These are phyloP conservation scores for Uloborus plumipes DNA, from an alignment of 2,888 invertebrate genomes.

Conservation along the genomic window DNA sequence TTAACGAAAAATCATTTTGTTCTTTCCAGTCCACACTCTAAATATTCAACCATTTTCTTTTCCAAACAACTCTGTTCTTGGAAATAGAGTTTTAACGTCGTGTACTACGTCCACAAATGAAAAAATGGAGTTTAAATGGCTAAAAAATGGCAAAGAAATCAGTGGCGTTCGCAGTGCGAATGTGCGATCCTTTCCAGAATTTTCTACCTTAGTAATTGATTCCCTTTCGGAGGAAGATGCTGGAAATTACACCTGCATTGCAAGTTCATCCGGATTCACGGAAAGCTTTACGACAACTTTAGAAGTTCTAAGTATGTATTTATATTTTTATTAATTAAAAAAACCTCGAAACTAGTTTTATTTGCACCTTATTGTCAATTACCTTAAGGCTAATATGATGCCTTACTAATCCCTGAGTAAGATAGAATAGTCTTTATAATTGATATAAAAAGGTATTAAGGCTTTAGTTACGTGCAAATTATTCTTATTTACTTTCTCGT, in stretches of 20 bases:
- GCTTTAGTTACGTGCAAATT: too few species aligned
- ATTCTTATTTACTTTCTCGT: too few species aligned
- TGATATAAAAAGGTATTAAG: too few species aligned
- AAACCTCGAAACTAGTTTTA: too few species aligned
- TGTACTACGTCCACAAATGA: conserved; percentile 41
- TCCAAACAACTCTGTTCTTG: conserved; percentile 31
- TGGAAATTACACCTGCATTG: conserved; percentile 64
- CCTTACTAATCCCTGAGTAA: too few species aligned
- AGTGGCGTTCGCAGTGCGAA: conserved; percentile 1
- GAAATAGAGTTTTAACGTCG: conserved; percentile 37
- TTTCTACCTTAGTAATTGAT: conserved; percentile 50
- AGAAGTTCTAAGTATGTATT: conserved; percentile 50
- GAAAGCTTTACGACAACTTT: conserved; percentile 34
- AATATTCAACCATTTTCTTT: conserved; percentile 59
- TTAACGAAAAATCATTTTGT: not conserved
- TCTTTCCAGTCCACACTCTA: not conserved
- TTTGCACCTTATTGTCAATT: too few species aligned
- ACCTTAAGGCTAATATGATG: too few species aligned
- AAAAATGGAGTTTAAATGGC: conserved; percentile 47
- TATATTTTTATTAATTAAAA: too few species aligned
- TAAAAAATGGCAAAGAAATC: conserved; percentile 49
- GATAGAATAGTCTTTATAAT: too few species aligned
- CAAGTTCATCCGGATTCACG: conserved; percentile 33
- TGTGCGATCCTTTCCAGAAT: conserved; percentile 32
- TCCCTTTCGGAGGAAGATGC: conserved; percentile 50